Evolutionary conservation across 2,797 vertebrate species (phyloP).

Genomic region (Typhlichthys eigenmanni): DNA sequence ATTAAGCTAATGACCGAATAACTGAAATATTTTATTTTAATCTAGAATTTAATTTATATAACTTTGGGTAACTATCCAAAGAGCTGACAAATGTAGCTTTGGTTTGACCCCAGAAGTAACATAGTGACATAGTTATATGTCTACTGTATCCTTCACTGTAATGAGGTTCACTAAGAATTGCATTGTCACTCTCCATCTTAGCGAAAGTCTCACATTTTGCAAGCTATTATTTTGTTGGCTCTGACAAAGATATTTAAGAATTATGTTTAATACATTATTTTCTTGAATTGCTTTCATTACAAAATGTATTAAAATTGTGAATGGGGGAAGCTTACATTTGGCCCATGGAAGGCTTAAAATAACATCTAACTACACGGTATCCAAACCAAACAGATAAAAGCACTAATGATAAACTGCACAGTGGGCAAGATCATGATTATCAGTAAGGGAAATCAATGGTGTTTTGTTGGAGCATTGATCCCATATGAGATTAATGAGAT

Average conservation of each 20-base stretch:
- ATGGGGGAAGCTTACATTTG: not conserved
- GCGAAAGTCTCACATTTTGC: constrained; percentile 6
- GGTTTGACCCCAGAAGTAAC: constrained; percentile 55
- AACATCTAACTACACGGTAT: constrained; percentile 8
- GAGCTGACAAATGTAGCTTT: constrained; percentile 48
- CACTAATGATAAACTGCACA: constrained; percentile 35
- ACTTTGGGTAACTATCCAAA: constrained; percentile 44
- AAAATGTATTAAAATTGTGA: not conserved
- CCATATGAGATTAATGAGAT: constrained; percentile 50
- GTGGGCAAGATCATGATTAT: constrained; percentile 51
- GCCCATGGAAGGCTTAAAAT: not conserved
- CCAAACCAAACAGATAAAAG: constrained; percentile 22
- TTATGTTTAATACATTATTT: too few species aligned
- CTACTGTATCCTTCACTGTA: constrained; percentile 36
- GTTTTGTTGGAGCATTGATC: constrained; percentile 68
- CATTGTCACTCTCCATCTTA: constrained; percentile 4
- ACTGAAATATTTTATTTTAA: constrained; percentile 20
- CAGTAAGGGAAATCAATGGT: constrained; percentile 58
- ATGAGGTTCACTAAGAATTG: constrained; percentile 26
- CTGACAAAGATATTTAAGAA: not conserved
- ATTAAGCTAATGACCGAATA: too few species aligned
- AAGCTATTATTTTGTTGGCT: constrained; percentile 7
- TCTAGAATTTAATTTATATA: constrained; percentile 47
- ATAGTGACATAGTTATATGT: constrained; percentile 48
- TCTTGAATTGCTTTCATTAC: not conserved